Evolutionary conservation across 2,113 vertebrate genomes (phyloP).

Genomic region (Chaetodon auriga): DNA sequence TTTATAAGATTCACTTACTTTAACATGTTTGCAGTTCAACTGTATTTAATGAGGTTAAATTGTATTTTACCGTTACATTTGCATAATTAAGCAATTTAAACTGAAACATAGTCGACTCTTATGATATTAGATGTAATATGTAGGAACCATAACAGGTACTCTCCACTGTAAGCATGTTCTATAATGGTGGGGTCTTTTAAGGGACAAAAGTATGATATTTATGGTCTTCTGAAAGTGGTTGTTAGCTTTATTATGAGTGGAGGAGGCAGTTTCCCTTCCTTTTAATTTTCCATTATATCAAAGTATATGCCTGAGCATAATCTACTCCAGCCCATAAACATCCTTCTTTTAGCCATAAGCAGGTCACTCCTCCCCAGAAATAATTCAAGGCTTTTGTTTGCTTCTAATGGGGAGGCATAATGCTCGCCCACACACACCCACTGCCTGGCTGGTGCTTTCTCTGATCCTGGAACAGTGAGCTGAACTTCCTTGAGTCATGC

Average conservation of each 20-base stretch:
- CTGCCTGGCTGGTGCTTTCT: not conserved
- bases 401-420: constrained; percentile 27
- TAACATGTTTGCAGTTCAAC: not conserved
- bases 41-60: not conserved
- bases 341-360: constrained; percentile 32
- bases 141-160: not conserved
- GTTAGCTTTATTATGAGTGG: constrained; percentile 28
- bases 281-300: constrained; percentile 51
- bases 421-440: not conserved
- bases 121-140: not conserved
- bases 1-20: not conserved
- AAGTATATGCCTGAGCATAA: constrained; percentile 36
- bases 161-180: not conserved
- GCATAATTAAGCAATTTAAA: not conserved
- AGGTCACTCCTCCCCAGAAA: constrained; percentile 52
- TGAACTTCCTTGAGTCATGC: constrained; percentile 32
- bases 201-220: constrained; percentile 16
- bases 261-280: constrained; percentile 44
- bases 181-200: constrained; percentile 7
- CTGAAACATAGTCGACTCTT: not conserved
- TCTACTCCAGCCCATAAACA: constrained; percentile 49
- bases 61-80: not conserved
- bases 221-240: constrained; percentile 23
- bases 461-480: constrained; percentile 22
- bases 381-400: constrained; percentile 41